Conservation (phyloP, 2,113 vertebrate genomes). For the Orthonyx spaldingii region DNA sequence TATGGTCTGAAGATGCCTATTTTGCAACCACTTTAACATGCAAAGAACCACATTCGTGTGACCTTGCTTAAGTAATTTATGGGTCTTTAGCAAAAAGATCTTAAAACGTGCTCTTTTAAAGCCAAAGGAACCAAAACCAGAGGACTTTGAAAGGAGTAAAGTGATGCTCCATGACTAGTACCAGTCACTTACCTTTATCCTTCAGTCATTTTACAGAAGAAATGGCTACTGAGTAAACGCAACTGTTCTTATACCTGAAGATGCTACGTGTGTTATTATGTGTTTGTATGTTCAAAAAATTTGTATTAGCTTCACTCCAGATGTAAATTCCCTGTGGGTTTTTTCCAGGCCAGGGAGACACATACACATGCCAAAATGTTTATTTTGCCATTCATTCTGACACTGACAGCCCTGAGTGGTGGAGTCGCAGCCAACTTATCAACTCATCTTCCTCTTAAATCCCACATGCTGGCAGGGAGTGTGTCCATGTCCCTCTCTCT, state of each 20-base stretch:
- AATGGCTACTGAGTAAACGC: not conserved
- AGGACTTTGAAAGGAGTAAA: not conserved
- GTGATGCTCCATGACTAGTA: not conserved
- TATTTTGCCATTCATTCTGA: constrained; percentile 21
- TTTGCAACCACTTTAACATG: not conserved
- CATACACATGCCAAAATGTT: not conserved
- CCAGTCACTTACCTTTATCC: not conserved
- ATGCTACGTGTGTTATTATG: not conserved
- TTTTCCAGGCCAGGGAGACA: not conserved
- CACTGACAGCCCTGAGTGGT: not conserved
- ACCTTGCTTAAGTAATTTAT: not conserved
- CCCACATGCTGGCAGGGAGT: not conserved
- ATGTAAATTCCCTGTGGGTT: not conserved
- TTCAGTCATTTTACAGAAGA: not conserved
- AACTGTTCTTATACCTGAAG: not conserved
- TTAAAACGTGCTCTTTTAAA: not conserved
- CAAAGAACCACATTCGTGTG: not conserved
- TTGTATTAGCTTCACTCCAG: not conserved
- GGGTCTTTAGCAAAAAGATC: not conserved
- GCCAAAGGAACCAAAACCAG: not conserved
- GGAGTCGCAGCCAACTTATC: not conserved
- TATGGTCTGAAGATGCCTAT: not conserved
- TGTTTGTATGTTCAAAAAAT: not conserved
- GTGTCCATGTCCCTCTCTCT: not conserved
- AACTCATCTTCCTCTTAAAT: constrained; percentile 25